A percentile compares a stretch with the other conserved stretches of the same genome.
phyloP scores from a whole-genome alignment of 2,888 invertebrate genomes.

The Holacanthella duospinosa region DNA sequence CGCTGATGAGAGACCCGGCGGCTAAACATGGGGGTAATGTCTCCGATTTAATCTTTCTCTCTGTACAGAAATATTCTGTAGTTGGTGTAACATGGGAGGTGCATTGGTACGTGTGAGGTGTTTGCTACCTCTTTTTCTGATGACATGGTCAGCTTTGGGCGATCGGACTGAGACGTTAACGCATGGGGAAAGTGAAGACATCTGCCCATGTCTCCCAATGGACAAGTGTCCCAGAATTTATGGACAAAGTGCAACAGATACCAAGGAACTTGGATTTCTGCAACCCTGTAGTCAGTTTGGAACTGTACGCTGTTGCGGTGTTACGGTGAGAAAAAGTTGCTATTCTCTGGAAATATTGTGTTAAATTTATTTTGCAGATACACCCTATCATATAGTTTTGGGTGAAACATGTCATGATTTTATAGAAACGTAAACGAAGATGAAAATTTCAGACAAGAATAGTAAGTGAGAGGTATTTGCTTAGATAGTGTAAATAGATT shows the following conservation, averaged over 20 bases:
- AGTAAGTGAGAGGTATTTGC: too few species aligned
- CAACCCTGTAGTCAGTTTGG: constrained; percentile 23
- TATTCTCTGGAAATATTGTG: not conserved
- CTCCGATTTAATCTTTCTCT: too few species aligned
- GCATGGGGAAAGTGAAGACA: not conserved
- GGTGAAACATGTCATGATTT: too few species aligned
- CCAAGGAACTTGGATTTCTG: constrained; percentile 26
- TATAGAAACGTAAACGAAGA: not conserved
- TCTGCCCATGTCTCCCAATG: constrained; percentile 28
- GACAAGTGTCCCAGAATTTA: constrained; percentile 27
- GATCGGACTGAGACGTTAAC: not conserved
- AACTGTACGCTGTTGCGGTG: constrained; percentile 34
- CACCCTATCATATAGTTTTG: too few species aligned
- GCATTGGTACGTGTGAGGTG: too few species aligned
- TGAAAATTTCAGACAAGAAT: not conserved
- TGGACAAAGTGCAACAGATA: constrained; percentile 30
- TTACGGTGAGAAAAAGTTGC: constrained; percentile 27
- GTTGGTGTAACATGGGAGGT: too few species aligned
- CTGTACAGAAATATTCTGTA: too few species aligned
- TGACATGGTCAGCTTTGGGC: not conserved
- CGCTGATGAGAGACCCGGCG: too few species aligned
- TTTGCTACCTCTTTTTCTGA: not conserved
- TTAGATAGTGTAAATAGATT: too few species aligned
- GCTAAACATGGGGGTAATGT: too few species aligned
- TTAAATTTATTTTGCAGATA: not conserved